Evolutionary conservation across 1,140 invertebrate species (phyloP).

Genomic region (Drosophila tani): DNA sequence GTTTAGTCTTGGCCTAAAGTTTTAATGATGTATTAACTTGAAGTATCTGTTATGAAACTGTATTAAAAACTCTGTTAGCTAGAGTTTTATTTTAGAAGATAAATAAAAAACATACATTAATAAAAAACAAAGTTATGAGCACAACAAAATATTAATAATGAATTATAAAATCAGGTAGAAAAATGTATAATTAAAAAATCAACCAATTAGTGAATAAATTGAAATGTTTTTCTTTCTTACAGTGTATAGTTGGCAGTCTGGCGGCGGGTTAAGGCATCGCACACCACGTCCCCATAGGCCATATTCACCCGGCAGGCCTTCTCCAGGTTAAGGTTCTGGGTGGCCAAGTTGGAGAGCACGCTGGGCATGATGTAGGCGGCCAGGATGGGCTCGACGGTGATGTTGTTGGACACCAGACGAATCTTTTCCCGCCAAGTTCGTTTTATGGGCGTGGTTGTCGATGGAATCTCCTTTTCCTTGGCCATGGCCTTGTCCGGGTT

Average conservation of each 20-base stretch:
- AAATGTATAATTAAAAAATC: too few species aligned
- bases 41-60: too few species aligned
- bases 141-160: too few species aligned
- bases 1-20: too few species aligned
- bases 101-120: too few species aligned
- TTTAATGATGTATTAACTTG: too few species aligned
- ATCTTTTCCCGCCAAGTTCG: slow-evolving; percentile 86
- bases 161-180: too few species aligned
- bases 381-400: slow-evolving; percentile 92
- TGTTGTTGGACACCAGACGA: slow-evolving; percentile 87
- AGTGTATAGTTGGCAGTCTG: slow-evolving; percentile 89
- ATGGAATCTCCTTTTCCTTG: slow-evolving; percentile 9
- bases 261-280: slow-evolving; percentile 89
- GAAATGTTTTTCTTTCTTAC: slow-evolving; percentile 64
- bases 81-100: too few species aligned
- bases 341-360: slow-evolving; percentile 91
- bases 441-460: neutral
- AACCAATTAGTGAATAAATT: too few species aligned
- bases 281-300: slow-evolving; percentile 89
- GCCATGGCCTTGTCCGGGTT: slow-evolving; percentile 17
- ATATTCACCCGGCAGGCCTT: slow-evolving; percentile 94
- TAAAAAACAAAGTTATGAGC: too few species aligned
- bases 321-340: slow-evolving; percentile 93
- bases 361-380: slow-evolving; percentile 92
- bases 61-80: too few species aligned